Evolutionary conservation across 2,888 invertebrate species (phyloP).

Genomic region (Druceiella hillmani): DNA sequence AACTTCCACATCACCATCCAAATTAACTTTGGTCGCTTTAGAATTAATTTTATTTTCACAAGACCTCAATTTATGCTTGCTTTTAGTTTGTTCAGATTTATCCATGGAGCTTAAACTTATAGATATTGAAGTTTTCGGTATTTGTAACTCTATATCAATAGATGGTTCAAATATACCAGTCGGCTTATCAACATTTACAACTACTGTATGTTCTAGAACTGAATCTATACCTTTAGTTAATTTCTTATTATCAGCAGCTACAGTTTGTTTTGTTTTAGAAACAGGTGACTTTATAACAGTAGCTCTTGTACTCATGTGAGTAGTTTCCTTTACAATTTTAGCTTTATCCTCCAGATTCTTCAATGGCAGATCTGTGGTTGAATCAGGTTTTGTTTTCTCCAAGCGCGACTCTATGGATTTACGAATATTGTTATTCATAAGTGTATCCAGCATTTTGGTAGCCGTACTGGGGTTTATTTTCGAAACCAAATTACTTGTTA

Average conservation of each 20-base stretch:
- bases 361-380: slow-evolving; percentile 26
- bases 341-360: slow-evolving; percentile 35
- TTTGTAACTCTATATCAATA: slow-evolving; percentile 61
- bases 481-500: slow-evolving; percentile 54
- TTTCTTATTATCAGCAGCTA: slow-evolving; percentile 43
- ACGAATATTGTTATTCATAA: slow-evolving; percentile 46
- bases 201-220: slow-evolving; percentile 31
- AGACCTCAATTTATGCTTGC: slow-evolving; percentile 27
- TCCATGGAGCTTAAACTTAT: slow-evolving; percentile 37
- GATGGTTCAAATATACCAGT: slow-evolving; percentile 69
- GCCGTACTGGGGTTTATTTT: slow-evolving; percentile 54
- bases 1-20: slow-evolving; percentile 44
- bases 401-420: slow-evolving; percentile 47
- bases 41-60: slow-evolving; percentile 15
- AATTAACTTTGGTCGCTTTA: slow-evolving; percentile 28
- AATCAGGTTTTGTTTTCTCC: slow-evolving; percentile 39
- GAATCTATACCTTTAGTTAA: slow-evolving; percentile 32
- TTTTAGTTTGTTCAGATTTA: slow-evolving; percentile 37
- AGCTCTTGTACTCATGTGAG: slow-evolving; percentile 44
- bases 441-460: slow-evolving; percentile 48
- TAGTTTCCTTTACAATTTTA: slow-evolving; percentile 33
- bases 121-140: slow-evolving; percentile 53
- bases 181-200: slow-evolving; percentile 49
- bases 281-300: slow-evolving; percentile 55
- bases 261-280: slow-evolving; percentile 46